Conservation (phyloP, 2,888 invertebrate genomes). For the Teleiodes luculella region DNA sequence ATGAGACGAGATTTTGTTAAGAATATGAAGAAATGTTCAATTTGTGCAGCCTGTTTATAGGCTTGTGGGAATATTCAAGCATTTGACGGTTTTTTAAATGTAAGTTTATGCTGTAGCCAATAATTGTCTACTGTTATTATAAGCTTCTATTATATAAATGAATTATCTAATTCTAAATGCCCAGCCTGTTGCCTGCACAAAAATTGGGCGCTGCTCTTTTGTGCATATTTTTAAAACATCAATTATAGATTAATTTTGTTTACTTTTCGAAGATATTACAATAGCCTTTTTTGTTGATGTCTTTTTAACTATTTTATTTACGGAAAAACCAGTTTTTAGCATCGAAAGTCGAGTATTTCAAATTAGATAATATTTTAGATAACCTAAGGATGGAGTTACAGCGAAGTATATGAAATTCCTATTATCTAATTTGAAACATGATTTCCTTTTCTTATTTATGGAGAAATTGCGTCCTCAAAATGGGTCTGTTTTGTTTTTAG, state of each 20-base stretch:
- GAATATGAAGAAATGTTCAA: too few species aligned
- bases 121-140: neutral
- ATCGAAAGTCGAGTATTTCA: neutral
- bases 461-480: neutral
- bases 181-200: conserved; percentile 15
- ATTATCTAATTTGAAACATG: neutral
- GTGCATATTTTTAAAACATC: neutral
- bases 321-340: too few species aligned
- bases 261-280: neutral
- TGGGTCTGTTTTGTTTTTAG: neutral
- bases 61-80: too few species aligned
- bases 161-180: conserved; percentile 20
- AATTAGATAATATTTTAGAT: conserved; percentile 2
- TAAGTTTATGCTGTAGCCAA: neutral
- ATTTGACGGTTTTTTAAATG: neutral
- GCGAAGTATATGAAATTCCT: too few species aligned
- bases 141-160: conserved; percentile 26
- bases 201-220: neutral
- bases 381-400: too few species aligned
- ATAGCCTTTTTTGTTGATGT: neutral
- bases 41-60: too few species aligned
- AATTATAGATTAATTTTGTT: neutral
- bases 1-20: neutral
- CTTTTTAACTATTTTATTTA: neutral
- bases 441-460: too few species aligned